phyloP scores from a whole-genome alignment of 2,113 vertebrate genomes.

The Sardina pilchardus region DNA sequence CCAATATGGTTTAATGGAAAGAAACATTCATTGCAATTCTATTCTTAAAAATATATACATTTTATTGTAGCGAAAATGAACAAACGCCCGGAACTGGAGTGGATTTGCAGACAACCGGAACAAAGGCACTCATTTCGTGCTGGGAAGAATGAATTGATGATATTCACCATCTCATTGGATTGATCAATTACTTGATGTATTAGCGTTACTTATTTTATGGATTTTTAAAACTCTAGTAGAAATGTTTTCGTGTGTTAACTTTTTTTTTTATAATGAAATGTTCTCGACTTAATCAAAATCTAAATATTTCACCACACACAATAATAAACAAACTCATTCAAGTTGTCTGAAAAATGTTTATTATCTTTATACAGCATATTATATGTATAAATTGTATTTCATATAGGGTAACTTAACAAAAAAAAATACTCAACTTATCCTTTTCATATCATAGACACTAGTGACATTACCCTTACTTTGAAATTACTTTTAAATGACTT shows the following conservation, averaged over 20 bases:
- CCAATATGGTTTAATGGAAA: too few species aligned
- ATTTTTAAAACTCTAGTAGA: not conserved
- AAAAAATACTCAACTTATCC: slow-evolving; percentile 58
- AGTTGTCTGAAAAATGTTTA: slow-evolving; percentile 65
- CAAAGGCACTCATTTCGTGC: not conserved
- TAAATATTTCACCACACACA: not conserved
- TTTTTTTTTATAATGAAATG: not conserved
- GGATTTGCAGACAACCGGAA: not conserved
- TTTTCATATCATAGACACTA: slow-evolving; percentile 61
- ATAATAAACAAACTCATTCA: not conserved
- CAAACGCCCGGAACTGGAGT: not conserved
- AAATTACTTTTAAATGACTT: slow-evolving; percentile 28
- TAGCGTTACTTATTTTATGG: not conserved
- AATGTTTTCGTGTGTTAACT: not conserved
- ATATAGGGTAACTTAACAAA: slow-evolving; percentile 64
- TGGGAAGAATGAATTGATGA: not conserved
- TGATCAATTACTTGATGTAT: not conserved
- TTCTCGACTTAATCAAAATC: not conserved
- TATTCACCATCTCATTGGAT: not conserved
- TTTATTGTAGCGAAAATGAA: not conserved
- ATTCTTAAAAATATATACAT: not conserved
- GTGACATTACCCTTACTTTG: slow-evolving; percentile 55
- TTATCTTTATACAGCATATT: slow-evolving; percentile 77
- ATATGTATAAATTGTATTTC: slow-evolving; percentile 72
- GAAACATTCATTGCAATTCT: too few species aligned